These are phyloP conservation scores for Neoscelio sp. DNA, from an alignment of 2,888 invertebrate species.

Conservation along the genomic window DNA sequence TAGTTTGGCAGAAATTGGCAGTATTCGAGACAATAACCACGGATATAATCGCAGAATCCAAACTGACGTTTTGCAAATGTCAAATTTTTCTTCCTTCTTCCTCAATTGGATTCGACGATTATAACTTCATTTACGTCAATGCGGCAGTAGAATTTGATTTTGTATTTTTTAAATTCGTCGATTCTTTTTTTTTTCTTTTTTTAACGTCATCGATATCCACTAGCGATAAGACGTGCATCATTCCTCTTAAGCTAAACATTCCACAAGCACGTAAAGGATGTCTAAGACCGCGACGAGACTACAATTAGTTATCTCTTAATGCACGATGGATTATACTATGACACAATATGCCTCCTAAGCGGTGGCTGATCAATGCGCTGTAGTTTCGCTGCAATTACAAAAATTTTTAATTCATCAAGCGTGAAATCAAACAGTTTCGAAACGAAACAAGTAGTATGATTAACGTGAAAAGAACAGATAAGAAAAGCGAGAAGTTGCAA, in stretches of 20 bases:
- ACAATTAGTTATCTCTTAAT: constrained; percentile 75
- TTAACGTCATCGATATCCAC: constrained; percentile 15
- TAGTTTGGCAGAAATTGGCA: constrained; percentile 78
- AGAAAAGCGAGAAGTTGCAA: constrained; percentile 64
- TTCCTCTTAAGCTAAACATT: constrained; percentile 72
- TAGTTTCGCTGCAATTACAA: constrained; percentile 82
- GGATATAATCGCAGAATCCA: constrained; percentile 45
- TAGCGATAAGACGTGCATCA: constrained; percentile 66
- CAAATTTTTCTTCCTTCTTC: background rate
- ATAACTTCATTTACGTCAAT: constrained; percentile 22
- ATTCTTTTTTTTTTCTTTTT: constrained; percentile 16
- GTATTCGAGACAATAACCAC: constrained; percentile 68
- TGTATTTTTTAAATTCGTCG: background rate
- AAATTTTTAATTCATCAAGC: constrained; percentile 77
- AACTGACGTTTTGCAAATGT: constrained; percentile 1
- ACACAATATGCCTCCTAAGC: constrained; percentile 79
- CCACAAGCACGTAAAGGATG: constrained; percentile 74
- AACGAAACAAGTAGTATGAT: constrained; percentile 61
- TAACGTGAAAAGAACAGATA: constrained; percentile 56
- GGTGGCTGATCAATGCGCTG: constrained; percentile 82
- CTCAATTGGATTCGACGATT: constrained; percentile 35
- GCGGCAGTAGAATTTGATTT: constrained; percentile 32
- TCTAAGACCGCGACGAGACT: constrained; percentile 74
- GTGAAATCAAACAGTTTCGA: constrained; percentile 60
- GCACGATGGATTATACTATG: constrained; percentile 79